Evolutionary conservation across 2,113 vertebrate species (phyloP).

Genomic region (Cichladusa arquata): DNA sequence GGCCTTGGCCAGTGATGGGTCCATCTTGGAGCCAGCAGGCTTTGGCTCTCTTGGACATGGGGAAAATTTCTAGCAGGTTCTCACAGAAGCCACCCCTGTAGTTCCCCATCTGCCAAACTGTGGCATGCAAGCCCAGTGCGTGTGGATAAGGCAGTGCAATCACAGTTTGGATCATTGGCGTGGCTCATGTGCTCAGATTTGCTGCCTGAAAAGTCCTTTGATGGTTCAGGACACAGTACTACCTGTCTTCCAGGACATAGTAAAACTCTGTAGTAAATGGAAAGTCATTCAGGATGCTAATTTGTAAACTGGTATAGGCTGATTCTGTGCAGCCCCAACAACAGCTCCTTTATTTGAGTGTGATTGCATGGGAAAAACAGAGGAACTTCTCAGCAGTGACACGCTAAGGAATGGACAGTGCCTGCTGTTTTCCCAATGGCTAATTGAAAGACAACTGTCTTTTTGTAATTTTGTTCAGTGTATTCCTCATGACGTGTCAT

Average conservation of each 20-base stretch:
- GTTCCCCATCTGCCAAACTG: background rate
- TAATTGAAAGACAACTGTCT: background rate
- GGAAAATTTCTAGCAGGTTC: background rate
- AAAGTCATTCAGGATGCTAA: background rate
- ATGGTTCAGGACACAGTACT: background rate
- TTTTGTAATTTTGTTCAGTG: background rate
- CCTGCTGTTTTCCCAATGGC: background rate
- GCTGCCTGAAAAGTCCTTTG: background rate
- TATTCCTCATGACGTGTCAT: background rate
- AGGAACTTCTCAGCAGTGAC: background rate
- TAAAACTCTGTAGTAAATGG: background rate
- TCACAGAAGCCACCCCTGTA: background rate
- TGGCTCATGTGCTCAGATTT: background rate
- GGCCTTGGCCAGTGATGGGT: background rate
- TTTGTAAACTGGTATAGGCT: background rate
- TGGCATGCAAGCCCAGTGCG: background rate
- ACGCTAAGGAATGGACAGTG: rapidly evolving
- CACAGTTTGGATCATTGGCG: background rate
- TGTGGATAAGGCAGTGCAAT: rapidly evolving
- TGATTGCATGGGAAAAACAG: rapidly evolving
- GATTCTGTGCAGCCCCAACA: background rate
- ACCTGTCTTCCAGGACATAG: background rate
- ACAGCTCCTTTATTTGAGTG: background rate
- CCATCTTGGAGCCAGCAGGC: background rate
- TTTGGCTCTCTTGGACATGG: background rate